Base-by-base conservation (phyloP, 2,888 invertebrate genomes). In the Chydorus sphaericus region DNA sequence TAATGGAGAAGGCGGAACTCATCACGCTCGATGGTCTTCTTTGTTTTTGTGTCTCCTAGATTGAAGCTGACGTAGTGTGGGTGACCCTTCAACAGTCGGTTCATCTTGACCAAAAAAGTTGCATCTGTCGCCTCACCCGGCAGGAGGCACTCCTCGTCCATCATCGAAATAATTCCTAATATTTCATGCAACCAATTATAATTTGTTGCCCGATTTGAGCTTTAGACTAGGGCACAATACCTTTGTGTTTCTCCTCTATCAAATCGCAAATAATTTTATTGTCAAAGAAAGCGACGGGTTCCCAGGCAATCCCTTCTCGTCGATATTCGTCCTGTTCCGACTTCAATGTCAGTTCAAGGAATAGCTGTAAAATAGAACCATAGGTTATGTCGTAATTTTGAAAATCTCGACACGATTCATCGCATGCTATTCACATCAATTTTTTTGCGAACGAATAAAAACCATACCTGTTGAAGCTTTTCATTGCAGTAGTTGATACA, bases 401-500 rank as follows among this genome's bases (percentile, higher is more conserved):
- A n/a, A n/a, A n/a, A n/a, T n/a, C n/a, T n/a, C n/a, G n/a, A n/a
- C n/a, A n/a, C n/a, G n/a, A n/a, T n/a, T n/a, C n/a, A n/a, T n/a
- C n/a, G n/a, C n/a, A n/a, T n/a, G n/a, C n/a, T n/a, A n/a, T n/a
- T n/a, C n/a, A n/a, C n/a, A n/a, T n/a, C n/a, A n/a, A n/a, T n/a
- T n/a, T n/a, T n/a, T n/a, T n/a, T n/a, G n/a, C n/a, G n/a, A n/a
- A n/a, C n/a, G n/a, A n/a, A n/a, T n/a, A n/a, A n/a, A n/a, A n/a
- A n/a, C n/a, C n/a, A n/a, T n/a, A n/a, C n/a, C 20, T 93, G 92
- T 68, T 93, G 92, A 59, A 93, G 76, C 70, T 93, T 93, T 72
- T 93, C 92, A 68, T 93, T 93, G 70, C 92, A 93, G 73, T 86
- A 92, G 73, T 93, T 93, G 60, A 93, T 93, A 73, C 92, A 92